These are phyloP conservation scores for Tadarida brasiliensis DNA, from an alignment of 2,797 vertebrate species.

Conservation along the genomic window DNA sequence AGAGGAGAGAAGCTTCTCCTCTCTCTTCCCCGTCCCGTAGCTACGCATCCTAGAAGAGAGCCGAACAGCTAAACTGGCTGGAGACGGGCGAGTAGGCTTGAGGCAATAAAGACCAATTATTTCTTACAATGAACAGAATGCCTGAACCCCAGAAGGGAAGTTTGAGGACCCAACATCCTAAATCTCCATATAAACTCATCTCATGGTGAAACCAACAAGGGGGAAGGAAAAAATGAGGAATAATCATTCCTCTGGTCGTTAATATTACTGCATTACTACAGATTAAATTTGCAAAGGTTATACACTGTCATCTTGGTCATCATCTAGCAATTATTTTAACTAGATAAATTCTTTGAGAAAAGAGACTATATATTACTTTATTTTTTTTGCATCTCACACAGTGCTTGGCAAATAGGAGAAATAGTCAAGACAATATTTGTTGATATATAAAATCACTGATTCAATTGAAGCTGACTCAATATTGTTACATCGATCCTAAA, in stretches of 20 bases:
- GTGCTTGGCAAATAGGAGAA: not conserved
- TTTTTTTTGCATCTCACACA: not conserved
- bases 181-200: not conserved
- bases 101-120: not conserved
- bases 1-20: not conserved
- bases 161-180: not conserved
- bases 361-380: not conserved
- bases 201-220: not conserved
- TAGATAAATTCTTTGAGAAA: not conserved
- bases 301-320: not conserved
- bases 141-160: not conserved
- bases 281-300: not conserved
- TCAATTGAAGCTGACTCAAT: not conserved
- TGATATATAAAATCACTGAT: slow-evolving; percentile 1
- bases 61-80: not conserved
- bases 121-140: not conserved
- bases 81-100: not conserved
- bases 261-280: not conserved
- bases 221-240: not conserved
- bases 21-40: not conserved
- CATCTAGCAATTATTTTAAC: slow-evolving; percentile 5
- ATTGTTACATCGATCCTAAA: not conserved
- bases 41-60: not conserved
- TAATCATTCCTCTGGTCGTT: not conserved
- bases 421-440: slow-evolving; percentile 22